phyloP scores from a whole-genome alignment of 64 coral and sea anemone genomes.

The Acropora tenuis region DNA sequence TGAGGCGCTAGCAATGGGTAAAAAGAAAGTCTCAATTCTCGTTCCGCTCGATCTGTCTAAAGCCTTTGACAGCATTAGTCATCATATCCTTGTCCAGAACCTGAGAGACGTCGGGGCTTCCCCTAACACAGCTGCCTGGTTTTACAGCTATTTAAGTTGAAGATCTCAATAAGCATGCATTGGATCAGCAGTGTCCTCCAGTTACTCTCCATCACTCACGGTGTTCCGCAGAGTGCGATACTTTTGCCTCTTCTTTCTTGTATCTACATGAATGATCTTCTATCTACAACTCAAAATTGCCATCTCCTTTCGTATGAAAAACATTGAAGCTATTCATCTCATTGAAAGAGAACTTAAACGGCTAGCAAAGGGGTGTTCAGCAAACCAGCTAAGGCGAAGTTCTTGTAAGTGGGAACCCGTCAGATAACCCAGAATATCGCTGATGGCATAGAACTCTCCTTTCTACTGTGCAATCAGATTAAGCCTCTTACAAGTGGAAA shows the following conservation, averaged over 20 bases:
- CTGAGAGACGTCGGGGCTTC: background rate
- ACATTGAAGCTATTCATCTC: no score
- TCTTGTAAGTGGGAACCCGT: no score
- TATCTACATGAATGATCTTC: background rate
- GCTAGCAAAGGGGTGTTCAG: no score
- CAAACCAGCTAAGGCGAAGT: no score
- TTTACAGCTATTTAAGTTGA: slow-evolving; percentile 37
- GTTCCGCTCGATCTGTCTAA: slow-evolving; percentile 4
- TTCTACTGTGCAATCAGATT: no score
- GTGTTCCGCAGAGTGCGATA: slow-evolving; percentile 36
- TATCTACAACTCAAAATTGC: background rate
- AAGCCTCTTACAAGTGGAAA: no score
- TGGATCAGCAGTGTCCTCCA: slow-evolving; percentile 11
- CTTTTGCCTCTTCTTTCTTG: slow-evolving; percentile 24
- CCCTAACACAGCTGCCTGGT: slow-evolving; percentile 2
- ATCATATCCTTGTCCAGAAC: slow-evolving; percentile 20
- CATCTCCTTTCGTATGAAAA: no score
- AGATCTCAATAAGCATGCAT: slow-evolving; percentile 10
- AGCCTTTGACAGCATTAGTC: slow-evolving; percentile 2
- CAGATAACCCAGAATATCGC: no score
- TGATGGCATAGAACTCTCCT: no score
- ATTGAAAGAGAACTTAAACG: no score
- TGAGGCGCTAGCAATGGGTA: background rate
- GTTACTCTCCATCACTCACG: slow-evolving; percentile 3
- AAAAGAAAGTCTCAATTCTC: background rate